Evolutionary conservation across 2,113 vertebrate species (phyloP).

Genomic region (Oceanodroma tethys): DNA sequence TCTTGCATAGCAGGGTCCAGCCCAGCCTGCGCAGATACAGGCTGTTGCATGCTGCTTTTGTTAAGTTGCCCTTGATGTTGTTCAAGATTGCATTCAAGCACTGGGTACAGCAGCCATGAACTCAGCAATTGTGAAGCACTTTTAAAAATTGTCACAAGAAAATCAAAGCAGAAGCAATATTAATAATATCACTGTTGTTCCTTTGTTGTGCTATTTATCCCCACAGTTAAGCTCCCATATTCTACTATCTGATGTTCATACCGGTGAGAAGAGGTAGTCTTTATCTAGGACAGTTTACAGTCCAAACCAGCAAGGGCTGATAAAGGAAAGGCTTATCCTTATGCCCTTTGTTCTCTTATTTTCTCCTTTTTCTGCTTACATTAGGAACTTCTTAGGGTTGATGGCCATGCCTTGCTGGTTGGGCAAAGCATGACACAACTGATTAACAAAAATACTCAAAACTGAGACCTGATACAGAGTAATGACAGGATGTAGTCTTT

Average conservation of each 20-base stretch:
- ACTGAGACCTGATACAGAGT: background rate
- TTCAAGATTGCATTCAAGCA: background rate
- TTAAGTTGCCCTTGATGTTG: background rate
- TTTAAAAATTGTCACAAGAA: background rate
- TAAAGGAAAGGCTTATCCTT: background rate
- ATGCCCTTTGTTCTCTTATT: background rate
- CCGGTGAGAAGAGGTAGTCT: background rate
- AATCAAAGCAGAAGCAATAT: background rate
- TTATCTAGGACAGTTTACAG: background rate
- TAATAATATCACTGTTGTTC: background rate
- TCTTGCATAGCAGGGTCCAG: background rate
- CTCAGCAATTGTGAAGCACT: background rate
- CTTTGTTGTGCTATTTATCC: background rate
- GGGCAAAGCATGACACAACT: background rate
- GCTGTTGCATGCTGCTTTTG: background rate
- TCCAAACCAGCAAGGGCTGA: background rate
- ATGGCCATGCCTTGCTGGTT: background rate
- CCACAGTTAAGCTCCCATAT: background rate
- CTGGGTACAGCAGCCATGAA: background rate
- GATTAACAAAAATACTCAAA: background rate
- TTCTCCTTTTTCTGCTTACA: background rate
- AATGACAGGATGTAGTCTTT: background rate
- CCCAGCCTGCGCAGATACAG: background rate
- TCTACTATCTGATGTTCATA: background rate
- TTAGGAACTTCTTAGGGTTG: background rate